Evolutionary conservation across 2,888 invertebrate species (phyloP), one percentile per base, ranked within the genome.

Genomic region (Thelaira solivaga): DNA sequence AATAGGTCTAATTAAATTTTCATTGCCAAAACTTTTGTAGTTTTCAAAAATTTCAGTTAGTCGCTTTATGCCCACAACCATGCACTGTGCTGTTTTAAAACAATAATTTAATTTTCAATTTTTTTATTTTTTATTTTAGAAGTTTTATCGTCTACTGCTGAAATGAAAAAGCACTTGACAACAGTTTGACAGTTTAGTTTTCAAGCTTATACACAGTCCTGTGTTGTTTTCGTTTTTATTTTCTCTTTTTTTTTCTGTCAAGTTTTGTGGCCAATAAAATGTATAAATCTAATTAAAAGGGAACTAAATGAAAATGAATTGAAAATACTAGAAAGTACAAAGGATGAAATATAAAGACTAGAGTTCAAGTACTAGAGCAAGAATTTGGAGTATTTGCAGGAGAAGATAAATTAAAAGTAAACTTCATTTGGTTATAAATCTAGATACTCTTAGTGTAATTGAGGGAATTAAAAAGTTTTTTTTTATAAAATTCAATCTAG

Each of bases 261-360:
- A 36, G 55, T 45, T 55, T 29, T 64, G 29, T 55, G 39, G 41
- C 57, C 45, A 73, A 73, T 64, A 57, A 64, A 64, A 47, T 49
- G 22, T 64, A 73, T 55, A 73, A 73, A 73, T 57, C 55, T 73
- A 64, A 73, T 73, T 73, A 73, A 64, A 57, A 64, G 22, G 39
- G 5, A 64, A 73, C 13, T 55, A 45, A 62, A 72, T 62, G 71
- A 72, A 55, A 45, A 26, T 43, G 53, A 26, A 29, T 29, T 45
- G 53, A 34, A 62, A 36, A 34, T 43, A 20, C 43, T 43, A 24
- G 22, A n/a, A n/a, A 71, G 41, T 20, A 36, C 24, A 51, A 31
- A 26, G 2, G 2, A 55, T 22, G n/a, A 26, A 26, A 67, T 2
- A 29, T 20, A 43, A 18, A 51, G n/a, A 24, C 34, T 36, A 24